A percentile compares a stretch with the other conserved stretches of the same genome.
Evolutionary conservation across 2,113 vertebrate genomes (phyloP).

Genomic region (Etheostoma spectabile): DNA sequence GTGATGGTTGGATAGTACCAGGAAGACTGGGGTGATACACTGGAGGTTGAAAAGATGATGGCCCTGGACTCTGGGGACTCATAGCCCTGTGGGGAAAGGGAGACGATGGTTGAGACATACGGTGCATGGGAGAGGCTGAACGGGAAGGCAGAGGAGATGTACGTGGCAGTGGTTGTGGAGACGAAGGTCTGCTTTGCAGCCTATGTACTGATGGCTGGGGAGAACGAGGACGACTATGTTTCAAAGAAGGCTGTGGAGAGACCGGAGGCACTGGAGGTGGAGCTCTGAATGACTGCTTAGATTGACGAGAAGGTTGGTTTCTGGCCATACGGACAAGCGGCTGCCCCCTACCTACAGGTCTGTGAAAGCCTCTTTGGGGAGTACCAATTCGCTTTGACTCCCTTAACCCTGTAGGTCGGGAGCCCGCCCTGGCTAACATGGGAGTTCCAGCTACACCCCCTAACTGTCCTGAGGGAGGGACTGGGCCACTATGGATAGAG

Average conservation of each 20-base stretch:
- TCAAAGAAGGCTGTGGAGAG: constrained; percentile 76
- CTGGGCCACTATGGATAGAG: constrained; percentile 77
- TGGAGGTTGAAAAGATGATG: constrained; percentile 52
- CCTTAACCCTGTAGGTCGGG: constrained; percentile 65
- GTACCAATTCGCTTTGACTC: constrained; percentile 72
- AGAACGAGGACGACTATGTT: constrained; percentile 74
- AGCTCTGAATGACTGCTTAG: constrained; percentile 79
- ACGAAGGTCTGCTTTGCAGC: constrained; percentile 71
- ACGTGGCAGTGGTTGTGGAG: constrained; percentile 54
- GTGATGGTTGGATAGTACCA: constrained; percentile 45
- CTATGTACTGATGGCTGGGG: constrained; percentile 78
- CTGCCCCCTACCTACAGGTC: constrained; percentile 85
- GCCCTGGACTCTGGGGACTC: constrained; percentile 57
- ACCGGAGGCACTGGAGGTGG: constrained; percentile 50
- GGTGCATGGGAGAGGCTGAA: constrained; percentile 65
- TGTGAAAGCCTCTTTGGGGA: constrained; percentile 77
- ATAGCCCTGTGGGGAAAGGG: constrained; percentile 68
- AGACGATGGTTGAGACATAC: constrained; percentile 66
- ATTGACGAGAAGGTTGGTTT: constrained; percentile 68
- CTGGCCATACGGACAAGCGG: constrained; percentile 83
- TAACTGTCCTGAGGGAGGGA: constrained; percentile 54
- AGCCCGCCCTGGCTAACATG: constrained; percentile 69
- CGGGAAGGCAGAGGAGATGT: constrained; percentile 49
- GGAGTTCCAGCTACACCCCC: constrained; percentile 57
- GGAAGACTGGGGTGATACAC: constrained; percentile 43